Evolutionary conservation across 2,888 invertebrate species (phyloP).

Genomic region (Romanomermis culicivorax): DNA sequence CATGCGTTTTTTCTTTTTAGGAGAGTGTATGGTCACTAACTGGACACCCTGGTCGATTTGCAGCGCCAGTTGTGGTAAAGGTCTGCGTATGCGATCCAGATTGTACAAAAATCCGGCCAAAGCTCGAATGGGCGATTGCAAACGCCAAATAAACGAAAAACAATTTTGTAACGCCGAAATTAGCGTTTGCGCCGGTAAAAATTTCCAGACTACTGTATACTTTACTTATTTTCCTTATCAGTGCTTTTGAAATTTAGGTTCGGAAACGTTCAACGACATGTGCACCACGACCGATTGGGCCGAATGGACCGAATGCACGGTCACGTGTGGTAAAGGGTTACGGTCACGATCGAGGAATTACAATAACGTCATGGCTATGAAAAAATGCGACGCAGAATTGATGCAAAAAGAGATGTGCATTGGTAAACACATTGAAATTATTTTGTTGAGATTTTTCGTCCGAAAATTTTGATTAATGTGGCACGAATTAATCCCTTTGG

Average conservation of each 20-base stretch:
- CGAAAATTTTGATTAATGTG: background rate
- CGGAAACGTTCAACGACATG: slow-evolving; percentile 27
- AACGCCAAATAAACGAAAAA: slow-evolving; percentile 53
- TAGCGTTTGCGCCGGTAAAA: slow-evolving; percentile 22
- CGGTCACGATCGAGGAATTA: slow-evolving; percentile 55
- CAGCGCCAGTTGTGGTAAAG: slow-evolving; percentile 53
- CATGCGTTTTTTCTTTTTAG: no score
- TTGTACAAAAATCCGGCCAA: slow-evolving; percentile 42
- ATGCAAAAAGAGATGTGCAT: slow-evolving; percentile 57
- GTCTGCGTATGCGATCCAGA: slow-evolving; percentile 46
- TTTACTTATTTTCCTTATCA: background rate
- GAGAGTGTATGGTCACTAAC: slow-evolving; percentile 43
- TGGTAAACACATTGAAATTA: slow-evolving; percentile 14
- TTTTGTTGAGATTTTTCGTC: background rate
- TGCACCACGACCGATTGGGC: slow-evolving; percentile 55
- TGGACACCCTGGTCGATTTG: slow-evolving; percentile 69
- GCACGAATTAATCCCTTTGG: slow-evolving; percentile 24
- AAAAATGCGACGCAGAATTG: slow-evolving; percentile 48
- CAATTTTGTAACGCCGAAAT: slow-evolving; percentile 33
- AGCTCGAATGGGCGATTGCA: slow-evolving; percentile 29
- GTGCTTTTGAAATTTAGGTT: slow-evolving; percentile 14
- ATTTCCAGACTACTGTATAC: background rate
- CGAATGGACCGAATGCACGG: slow-evolving; percentile 55
- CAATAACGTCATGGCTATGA: slow-evolving; percentile 47
- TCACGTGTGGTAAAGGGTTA: slow-evolving; percentile 64